Evolutionary conservation across 2,888 invertebrate species (phyloP).

Genomic region (Uloborus plumipes): DNA sequence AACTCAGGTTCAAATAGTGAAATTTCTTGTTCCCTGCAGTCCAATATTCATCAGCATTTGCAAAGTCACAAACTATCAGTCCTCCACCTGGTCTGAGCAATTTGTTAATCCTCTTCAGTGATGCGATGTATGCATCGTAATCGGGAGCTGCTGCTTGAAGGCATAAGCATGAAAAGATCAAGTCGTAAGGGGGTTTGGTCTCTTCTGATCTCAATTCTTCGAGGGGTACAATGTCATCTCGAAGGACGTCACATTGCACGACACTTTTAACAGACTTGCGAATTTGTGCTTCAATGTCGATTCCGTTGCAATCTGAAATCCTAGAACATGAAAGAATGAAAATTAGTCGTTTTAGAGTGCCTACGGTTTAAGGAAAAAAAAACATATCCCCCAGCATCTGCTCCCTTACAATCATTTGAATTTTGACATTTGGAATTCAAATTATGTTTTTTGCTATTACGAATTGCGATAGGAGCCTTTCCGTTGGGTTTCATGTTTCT

Average conservation of each 20-base stretch:
- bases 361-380: no score
- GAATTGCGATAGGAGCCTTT: no score
- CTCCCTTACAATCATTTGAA: no score
- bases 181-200: constrained; percentile 13
- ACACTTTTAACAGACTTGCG: constrained; percentile 20
- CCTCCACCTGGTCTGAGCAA: constrained; percentile 26
- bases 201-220: constrained; percentile 6
- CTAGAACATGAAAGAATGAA: no score
- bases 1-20: constrained; percentile 17
- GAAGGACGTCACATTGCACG: constrained; percentile 20
- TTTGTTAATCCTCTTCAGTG: constrained; percentile 21
- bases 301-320: no score
- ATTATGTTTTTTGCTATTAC: no score
- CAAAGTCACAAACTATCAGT: constrained; percentile 17
- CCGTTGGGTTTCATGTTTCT: no score
- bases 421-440: no score
- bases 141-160: constrained; percentile 22
- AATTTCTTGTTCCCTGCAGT: constrained; percentile 11
- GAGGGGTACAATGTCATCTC: constrained; percentile 3
- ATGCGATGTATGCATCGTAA: constrained; percentile 5
- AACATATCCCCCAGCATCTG: no score
- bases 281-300: constrained; percentile 20
- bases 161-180: constrained; percentile 7
- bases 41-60: constrained; percentile 22
- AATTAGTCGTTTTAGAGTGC: no score